A percentile compares a stretch with the other conserved stretches of the same genome.
Conservation (phyloP, 1,140 invertebrate genomes). For the Apolygus lucorum region DNA sequence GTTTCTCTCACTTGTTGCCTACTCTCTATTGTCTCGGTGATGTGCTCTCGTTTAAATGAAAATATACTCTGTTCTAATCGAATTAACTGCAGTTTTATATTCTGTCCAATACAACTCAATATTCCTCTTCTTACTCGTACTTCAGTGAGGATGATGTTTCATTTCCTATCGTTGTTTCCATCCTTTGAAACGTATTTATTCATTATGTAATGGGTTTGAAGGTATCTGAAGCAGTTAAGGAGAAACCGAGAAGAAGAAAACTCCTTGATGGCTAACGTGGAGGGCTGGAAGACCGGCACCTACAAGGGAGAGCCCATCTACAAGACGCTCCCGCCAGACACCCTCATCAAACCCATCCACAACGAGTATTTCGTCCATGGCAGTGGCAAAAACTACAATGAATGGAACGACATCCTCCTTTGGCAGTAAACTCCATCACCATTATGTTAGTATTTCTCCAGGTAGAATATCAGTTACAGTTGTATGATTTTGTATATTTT, state of each 20-base stretch:
- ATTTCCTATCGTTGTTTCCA: constrained; percentile 31
- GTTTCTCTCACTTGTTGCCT: too few relatives aligned
- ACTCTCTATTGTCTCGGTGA: constrained; percentile 12
- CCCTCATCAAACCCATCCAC: constrained; percentile 50
- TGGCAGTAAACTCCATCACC: constrained; percentile 48
- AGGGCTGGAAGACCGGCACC: constrained; percentile 81
- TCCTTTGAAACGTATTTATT: too few relatives aligned
- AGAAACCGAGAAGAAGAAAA: constrained; percentile 74
- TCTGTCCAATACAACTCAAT: too few relatives aligned
- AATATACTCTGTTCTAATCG: too few relatives aligned
- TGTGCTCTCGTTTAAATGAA: background rate
- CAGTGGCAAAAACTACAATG: constrained; percentile 43
- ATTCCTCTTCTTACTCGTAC: too few relatives aligned
- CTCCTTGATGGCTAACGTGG: constrained; percentile 77
- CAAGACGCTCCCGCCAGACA: constrained; percentile 44
- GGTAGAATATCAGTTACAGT: too few relatives aligned
- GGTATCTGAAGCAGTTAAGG: constrained; percentile 64
- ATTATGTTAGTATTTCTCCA: too few relatives aligned
- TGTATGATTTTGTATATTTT: too few relatives aligned
- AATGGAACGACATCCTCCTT: constrained; percentile 45
- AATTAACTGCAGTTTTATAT: too few relatives aligned
- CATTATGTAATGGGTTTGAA: too few relatives aligned
- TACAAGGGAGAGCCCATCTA: constrained; percentile 74
- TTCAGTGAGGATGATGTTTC: background rate
- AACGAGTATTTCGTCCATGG: constrained; percentile 63